Evolutionary conservation across 2,888 invertebrate genomes (phyloP), one percentile per base, ranked within the genome.

Genomic region (Elgonia sp.): DNA sequence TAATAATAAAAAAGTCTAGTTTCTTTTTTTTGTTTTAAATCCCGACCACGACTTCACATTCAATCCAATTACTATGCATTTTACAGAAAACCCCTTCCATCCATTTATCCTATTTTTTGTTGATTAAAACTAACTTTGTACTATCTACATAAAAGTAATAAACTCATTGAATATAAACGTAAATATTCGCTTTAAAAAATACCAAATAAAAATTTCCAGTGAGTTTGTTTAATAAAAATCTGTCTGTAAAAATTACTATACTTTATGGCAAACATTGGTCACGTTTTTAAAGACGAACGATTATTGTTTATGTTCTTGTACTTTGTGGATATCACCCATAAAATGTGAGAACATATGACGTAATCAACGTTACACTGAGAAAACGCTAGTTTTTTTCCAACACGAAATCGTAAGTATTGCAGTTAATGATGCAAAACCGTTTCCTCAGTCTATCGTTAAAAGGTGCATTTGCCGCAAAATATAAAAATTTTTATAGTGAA

Each of bases 211-310:
- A 21, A 21, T 40, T 50, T 7, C 40, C 29, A 29, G 29, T 29
- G 29, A 53, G 53, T n/a, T 53, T 42, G 29, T n/a, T 70, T 67
- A 10, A 9, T 16, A 12, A n/a, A 40, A 53, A 20, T 53, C 20
- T 37, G 12, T n/a, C 53, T 50, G 53, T 53, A 70, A 50, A 37
- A 53, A 53, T 53, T 53, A 70, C 53, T 70, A 53, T 53, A 70
- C n/a, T 53, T 53, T 53, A 70, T 53, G 70, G 53, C 70, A 70
- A 46, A 67, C 20, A 70, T 70, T 53, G 29, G n/a, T 70, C 50
- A 53, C 70, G 18, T 70, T 70, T 4, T 37, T 4, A 21, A 50
- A 65, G 20, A 18, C 18, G 10, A 18, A 7, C 20, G 67, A 46
- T 53, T 53, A 53, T 37, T 53, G 70, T 53, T 53, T 37, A 37